Percentiles rank a stretch among this genome's conserved stretches.
Conservation (phyloP, 2,888 invertebrate species). For the Drosophila siamana region DNA sequence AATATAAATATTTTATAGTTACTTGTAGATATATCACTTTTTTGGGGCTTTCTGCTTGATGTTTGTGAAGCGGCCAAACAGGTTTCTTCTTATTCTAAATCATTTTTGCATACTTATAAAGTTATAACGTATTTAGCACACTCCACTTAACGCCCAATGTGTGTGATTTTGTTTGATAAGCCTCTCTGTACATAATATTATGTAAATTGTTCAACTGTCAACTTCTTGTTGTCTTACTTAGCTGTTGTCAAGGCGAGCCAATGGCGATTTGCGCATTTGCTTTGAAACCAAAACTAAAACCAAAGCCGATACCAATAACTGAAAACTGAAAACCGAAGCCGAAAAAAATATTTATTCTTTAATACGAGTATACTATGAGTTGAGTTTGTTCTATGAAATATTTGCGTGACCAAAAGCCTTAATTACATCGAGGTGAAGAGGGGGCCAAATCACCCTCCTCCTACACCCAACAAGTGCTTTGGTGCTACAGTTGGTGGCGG, state of each 20-base stretch:
- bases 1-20: neutral
- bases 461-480: slow-evolving; percentile 12
- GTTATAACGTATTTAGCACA: slow-evolving; percentile 57
- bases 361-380: slow-evolving; percentile 7
- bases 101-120: slow-evolving; percentile 43
- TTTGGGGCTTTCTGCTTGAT: slow-evolving; percentile 31
- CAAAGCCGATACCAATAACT: neutral
- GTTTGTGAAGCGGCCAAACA: slow-evolving; percentile 45
- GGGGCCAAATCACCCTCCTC: neutral
- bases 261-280: slow-evolving; percentile 43
- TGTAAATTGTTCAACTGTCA: slow-evolving; percentile 62
- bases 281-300: slow-evolving; percentile 13
- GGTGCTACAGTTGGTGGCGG: too few species aligned
- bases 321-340: slow-evolving; percentile 2
- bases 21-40: neutral
- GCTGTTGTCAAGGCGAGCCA: slow-evolving; percentile 56
- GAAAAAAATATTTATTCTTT: slow-evolving; percentile 21
- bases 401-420: slow-evolving; percentile 27
- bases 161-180: slow-evolving; percentile 55
- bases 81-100: slow-evolving; percentile 53
- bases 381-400: slow-evolving; percentile 18
- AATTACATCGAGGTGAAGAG: slow-evolving; percentile 10
- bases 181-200: slow-evolving; percentile 53
- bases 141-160: slow-evolving; percentile 63
- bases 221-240: slow-evolving; percentile 53